Conservation (phyloP, 2,113 vertebrate genomes). For the Accipiter cooperii region DNA sequence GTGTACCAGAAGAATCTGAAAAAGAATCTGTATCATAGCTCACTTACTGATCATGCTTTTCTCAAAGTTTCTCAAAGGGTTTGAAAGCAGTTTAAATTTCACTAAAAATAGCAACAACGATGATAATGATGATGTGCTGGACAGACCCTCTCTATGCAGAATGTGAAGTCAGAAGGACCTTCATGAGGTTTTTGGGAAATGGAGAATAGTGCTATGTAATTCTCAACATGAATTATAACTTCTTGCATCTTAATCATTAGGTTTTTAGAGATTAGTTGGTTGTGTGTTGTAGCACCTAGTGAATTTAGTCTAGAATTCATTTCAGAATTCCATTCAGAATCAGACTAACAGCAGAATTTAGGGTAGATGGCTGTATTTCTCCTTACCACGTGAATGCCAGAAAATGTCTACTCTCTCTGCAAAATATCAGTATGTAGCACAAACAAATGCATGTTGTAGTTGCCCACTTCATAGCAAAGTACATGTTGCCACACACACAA, state of each 20-base stretch:
- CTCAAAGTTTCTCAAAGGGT: background rate
- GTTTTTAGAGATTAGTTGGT: background rate
- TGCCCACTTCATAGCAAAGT: background rate
- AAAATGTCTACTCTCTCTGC: background rate
- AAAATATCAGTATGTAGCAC: background rate
- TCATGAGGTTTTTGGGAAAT: background rate
- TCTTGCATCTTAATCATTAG: background rate
- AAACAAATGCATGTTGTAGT: background rate
- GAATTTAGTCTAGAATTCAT: background rate
- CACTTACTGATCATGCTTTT: background rate
- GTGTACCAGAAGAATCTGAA: background rate
- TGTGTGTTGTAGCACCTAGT: background rate
- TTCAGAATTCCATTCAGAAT: background rate
- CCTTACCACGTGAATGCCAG: background rate
- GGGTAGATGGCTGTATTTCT: background rate
- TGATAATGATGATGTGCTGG: background rate
- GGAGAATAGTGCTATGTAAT: background rate
- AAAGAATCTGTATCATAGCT: background rate
- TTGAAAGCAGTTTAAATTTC: background rate
- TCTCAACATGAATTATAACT: background rate
- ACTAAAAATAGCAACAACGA: background rate
- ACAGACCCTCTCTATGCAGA: background rate
- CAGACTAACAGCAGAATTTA: background rate
- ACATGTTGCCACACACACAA: background rate
- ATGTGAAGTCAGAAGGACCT: background rate